Conservation (phyloP, 2,797 vertebrate species). For the Anas capensis region DNA sequence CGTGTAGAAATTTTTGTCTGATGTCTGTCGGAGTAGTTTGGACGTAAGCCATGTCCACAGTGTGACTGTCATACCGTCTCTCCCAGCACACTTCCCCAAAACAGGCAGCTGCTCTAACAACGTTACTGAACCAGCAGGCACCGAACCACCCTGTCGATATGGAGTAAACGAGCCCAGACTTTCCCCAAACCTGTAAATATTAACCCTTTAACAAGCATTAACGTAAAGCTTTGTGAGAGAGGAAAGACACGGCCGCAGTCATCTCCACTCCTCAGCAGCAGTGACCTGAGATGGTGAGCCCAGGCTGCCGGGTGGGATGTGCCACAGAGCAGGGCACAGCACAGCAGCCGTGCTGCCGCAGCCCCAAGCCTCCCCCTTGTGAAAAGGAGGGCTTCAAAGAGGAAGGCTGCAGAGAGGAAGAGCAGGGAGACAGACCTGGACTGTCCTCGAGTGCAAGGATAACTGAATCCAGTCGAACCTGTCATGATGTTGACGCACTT, state of each 20-base stretch:
- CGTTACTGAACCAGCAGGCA: background rate
- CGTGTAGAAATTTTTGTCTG: background rate
- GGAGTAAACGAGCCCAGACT: background rate
- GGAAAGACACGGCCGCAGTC: background rate
- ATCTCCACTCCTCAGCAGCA: background rate
- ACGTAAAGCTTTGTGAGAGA: background rate
- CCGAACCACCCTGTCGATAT: background rate
- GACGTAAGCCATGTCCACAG: background rate
- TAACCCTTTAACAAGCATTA: background rate
- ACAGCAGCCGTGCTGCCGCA: background rate
- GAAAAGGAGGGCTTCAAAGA: background rate
- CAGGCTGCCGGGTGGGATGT: background rate
- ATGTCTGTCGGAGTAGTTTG: background rate
- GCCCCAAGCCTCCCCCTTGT: background rate
- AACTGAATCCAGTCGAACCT: background rate
- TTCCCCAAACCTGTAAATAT: background rate
- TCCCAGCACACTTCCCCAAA: background rate
- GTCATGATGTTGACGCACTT: background rate
- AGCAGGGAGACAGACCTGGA: background rate
- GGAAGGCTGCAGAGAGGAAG: background rate
- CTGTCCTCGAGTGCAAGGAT: background rate
- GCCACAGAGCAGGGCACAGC: background rate
- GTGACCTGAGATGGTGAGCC: background rate
- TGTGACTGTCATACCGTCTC: accelerated
- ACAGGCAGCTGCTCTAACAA: background rate